Conservation (phyloP, 2,113 vertebrate genomes). For the Verasper variegatus region DNA sequence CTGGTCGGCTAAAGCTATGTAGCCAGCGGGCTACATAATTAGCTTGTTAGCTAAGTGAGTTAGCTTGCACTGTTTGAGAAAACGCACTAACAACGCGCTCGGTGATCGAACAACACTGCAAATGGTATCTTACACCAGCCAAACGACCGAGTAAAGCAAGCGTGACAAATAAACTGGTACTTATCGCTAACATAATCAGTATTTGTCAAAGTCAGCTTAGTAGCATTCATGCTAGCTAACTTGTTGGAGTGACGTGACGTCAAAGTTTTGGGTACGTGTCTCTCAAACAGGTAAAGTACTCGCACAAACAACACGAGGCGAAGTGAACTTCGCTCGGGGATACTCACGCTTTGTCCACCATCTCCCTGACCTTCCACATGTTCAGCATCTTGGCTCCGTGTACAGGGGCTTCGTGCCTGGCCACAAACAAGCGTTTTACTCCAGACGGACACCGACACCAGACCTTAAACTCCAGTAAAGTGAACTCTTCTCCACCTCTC, state of each 20-base stretch:
- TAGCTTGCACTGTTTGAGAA: constrained; percentile 57
- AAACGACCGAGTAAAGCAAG: background rate
- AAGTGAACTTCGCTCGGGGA: background rate
- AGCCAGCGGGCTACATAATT: constrained; percentile 52
- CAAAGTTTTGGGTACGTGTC: constrained; percentile 85
- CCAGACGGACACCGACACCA: constrained; percentile 68
- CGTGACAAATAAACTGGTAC: background rate
- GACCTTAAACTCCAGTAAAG: constrained; percentile 78
- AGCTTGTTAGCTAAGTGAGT: constrained; percentile 63
- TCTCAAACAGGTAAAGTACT: constrained; percentile 80
- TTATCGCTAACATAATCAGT: background rate
- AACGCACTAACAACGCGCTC: constrained; percentile 8
- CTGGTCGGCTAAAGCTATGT: constrained; percentile 39
- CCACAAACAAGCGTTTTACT: constrained; percentile 57
- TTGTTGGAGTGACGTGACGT: constrained; percentile 81
- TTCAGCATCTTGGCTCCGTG: constrained; percentile 88
- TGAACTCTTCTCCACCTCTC: constrained; percentile 79
- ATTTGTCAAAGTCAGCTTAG: constrained; percentile 47
- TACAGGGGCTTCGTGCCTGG: constrained; percentile 69
- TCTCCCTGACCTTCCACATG: constrained; percentile 95
- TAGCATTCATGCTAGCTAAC: constrained; percentile 74
- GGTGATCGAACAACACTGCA: too few species aligned
- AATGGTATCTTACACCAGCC: background rate
- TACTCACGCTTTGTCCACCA: constrained; percentile 98
- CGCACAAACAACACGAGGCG: constrained; percentile 22